A percentile compares a stretch with the other conserved stretches of the same genome.
Conservation (phyloP, 37 sponge, comb jelly and placozoan genomes). For the Oopsacas minuta region DNA sequence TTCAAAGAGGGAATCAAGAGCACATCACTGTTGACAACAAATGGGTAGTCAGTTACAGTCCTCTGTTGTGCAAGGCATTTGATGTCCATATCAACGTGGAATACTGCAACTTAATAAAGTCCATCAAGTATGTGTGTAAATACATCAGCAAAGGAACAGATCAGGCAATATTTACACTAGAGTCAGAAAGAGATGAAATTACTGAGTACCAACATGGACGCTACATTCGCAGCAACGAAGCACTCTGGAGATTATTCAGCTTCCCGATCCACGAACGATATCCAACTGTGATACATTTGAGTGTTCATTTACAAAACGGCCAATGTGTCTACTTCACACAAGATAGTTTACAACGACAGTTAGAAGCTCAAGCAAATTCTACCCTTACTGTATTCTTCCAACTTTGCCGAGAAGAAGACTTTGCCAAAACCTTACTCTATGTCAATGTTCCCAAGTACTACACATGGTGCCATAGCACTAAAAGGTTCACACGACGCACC, state of each 20-base stretch:
- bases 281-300: constrained; percentile 22
- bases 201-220: constrained; percentile 15
- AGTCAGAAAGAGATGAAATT: constrained; percentile 19
- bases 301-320: constrained; percentile 31
- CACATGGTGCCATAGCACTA: constrained; percentile 21
- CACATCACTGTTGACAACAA: no score
- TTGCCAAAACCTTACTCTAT: constrained; percentile 25
- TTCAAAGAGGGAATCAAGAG: neutral
- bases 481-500: constrained; percentile 26
- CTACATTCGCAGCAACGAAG: constrained; percentile 33
- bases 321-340: constrained; percentile 31
- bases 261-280: constrained; percentile 30
- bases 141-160: constrained; percentile 42
- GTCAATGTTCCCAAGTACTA: constrained; percentile 24
- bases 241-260: constrained; percentile 30
- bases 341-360: neutral
- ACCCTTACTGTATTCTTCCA: constrained; percentile 33
- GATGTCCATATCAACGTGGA: constrained; percentile 36
- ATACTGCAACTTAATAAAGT: constrained; percentile 23
- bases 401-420: constrained; percentile 17
- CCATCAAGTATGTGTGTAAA: constrained; percentile 42
- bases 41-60: constrained; percentile 41
- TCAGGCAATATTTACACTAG: neutral
- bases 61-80: constrained; percentile 3
- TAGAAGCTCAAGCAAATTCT: neutral